Base-by-base conservation (phyloP, 2,888 invertebrate species). In the Tachina grossa region DNA sequence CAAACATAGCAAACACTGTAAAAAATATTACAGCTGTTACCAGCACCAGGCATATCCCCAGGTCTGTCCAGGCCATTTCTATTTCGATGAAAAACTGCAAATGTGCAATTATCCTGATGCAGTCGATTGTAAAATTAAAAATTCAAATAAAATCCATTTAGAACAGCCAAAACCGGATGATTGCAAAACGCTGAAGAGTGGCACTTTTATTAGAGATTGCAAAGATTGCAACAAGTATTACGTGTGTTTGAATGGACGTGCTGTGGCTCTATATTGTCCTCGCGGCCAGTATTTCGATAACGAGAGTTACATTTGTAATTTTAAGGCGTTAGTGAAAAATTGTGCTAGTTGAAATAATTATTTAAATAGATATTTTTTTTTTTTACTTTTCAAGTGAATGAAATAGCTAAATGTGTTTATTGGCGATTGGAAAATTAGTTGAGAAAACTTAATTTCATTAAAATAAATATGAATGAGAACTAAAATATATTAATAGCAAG, bases 171-270 rank as follows among this genome's bases (percentile, higher is more conserved):
- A 53, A 9, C 47, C 76, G n/a, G 47, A 39, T 9, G 76, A 47
- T 19, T 77, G 76, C n/a, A 31, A 41, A 11, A 6, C 14, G 0
- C 49, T 43, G 9, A 19, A 53, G 11, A 51, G 13, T n/a, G 87
- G 87, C 1, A 63, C 84, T 8, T 87, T 84, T 22, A 16, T 87
- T 10, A 77, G 87, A 22, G 87, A 87, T 59, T 13, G 61, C 1
- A 39, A 16, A 1, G 57, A 69, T 39, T 87, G 87, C 53, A 85
- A 78, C 19, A 87, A 85, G 45, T 87, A 87, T 47, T 87, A 87
- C 22, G 81, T 87, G 19, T 81, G 84, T 9, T 57, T 81, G 10
- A 81, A 81, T 71, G 77, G 83, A 16, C 43, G 49, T 11, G 66
- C 86, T 9, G 63, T 86, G 41, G 47, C 69, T 16, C 43, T 80